Evolutionary conservation across 2,888 invertebrate species (phyloP), one percentile per base, ranked within the genome.

Genomic region (Punctoribates punctum): DNA sequence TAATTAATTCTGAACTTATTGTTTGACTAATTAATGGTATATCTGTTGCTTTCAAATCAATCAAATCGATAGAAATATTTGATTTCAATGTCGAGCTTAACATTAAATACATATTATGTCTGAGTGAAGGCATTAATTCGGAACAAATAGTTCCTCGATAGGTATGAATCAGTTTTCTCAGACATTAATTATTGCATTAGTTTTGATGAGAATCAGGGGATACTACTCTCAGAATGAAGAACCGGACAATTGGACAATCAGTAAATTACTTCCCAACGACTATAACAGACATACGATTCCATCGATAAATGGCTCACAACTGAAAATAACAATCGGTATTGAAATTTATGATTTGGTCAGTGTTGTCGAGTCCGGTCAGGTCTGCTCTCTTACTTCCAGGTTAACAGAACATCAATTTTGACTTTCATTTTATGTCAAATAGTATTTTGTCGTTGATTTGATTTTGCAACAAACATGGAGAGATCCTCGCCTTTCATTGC

Each of bases 211-310:
- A 42, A 42, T 70, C 0, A 3, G 42, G 0, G 1, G 5, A 42
- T n/a, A 8, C 11, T 11, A 17, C 8, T 13, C 42, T 42, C n/a
- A 70, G n/a, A 70, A 23, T 23, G 38, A 70, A 23, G 42, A 15
- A 4, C n/a, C 62, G n/a, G 34, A 13, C n/a, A 23, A 11, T 73
- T 73, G 73, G 73, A n/a, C 57, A 17, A 23, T 73, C n/a, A 46
- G 67, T 67, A 46, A 75, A 13, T 29, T 75, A 15, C n/a, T 75
- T n/a, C 75, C 75, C 6, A 42, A 46, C 3, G 48, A 48, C 20
- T 75, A 75, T 67, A 75, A 67, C 46, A 65, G 51, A 42, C 34
- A 48, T 38, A 29, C 17, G 1, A 46, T 60, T 65, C 75, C 75
- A 4, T 9, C 48, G 25, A n/a, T 46, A 8, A 42, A 48, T 67